Evolutionary conservation across 1,140 invertebrate species (phyloP).

Genomic region (Sinella curviseta): DNA sequence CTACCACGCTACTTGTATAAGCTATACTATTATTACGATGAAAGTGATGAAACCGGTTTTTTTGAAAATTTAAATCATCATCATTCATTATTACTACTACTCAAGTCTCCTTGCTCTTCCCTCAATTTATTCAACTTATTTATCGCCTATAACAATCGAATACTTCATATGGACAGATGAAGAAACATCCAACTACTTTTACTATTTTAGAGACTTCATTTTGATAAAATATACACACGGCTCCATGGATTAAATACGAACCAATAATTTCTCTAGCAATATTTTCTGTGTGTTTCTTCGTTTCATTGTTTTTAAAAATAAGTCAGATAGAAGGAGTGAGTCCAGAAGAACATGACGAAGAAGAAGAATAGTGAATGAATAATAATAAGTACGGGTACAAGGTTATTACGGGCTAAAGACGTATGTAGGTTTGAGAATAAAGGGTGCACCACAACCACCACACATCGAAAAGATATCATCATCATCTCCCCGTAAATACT

Average conservation of each 20-base stretch:
- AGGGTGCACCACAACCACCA: too few relatives aligned
- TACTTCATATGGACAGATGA: too few relatives aligned
- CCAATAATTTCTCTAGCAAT: too few relatives aligned
- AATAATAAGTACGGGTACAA: not conserved
- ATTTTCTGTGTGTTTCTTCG: too few relatives aligned
- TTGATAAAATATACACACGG: too few relatives aligned
- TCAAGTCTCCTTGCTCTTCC: not conserved
- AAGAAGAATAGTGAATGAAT: too few relatives aligned
- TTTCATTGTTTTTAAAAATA: not conserved
- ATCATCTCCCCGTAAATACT: not conserved
- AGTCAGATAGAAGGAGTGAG: too few relatives aligned
- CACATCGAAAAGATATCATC: not conserved
- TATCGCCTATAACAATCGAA: not conserved
- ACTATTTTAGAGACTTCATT: too few relatives aligned
- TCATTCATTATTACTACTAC: not conserved
- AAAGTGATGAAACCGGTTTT: not conserved
- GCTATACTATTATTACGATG: not conserved
- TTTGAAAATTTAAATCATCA: conserved; percentile 1
- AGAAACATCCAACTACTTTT: too few relatives aligned
- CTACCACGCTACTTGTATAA: not conserved
- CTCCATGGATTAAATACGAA: too few relatives aligned
- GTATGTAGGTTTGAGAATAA: too few relatives aligned
- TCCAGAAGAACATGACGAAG: too few relatives aligned
- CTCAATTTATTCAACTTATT: conserved; percentile 9
- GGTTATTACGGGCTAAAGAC: not conserved